Evolutionary conservation across 2,797 vertebrate species (phyloP), one percentile per base, ranked within the genome.

Genomic region (Pogoniulus pusillus): DNA sequence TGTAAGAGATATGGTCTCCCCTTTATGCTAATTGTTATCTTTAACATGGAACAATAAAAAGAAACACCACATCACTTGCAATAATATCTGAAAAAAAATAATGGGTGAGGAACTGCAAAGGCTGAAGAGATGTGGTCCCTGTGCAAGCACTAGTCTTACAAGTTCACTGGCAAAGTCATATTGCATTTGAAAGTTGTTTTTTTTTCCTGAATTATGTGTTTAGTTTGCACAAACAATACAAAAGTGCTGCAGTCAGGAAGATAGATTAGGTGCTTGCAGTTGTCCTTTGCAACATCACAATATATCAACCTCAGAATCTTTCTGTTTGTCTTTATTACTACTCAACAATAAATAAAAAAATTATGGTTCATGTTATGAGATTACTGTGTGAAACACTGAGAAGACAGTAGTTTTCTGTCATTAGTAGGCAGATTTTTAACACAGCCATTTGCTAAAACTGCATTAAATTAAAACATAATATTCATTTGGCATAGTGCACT

Each of bases 91-190:
- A 37, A 64, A 86, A 69, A 51, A 6, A n/a, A n/a, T n/a, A n/a
- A 54, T 45, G 45, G 77, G 6, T 60, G 57, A 37, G 49, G 39
- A 90, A 92, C 82, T 27, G 30, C 6, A 73, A 86, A 68, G 24
- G 63, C 77, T 35, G 63, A 82, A 79, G 77, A 66, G 27, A 58
- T 0, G 1, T 19, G 24, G 35, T 49, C 66, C 59, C 19, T 54
- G 10, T 26, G 18, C 23, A 65, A 84, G 79, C 82, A 64, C 30
- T 29, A 82, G 17, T 51, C 53, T 85, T 85, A 75, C 24, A 59
- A 83, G 41, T 86, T 91, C 81, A 82, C n/a, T 89, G 66, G 45
- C 89, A 92, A 77, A 72, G 80, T 26, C 78, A 63, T 57, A 66
- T 79, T 8, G 2, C 16, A 70, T 89, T 85, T 90, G 41, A 60